Base-by-base conservation (phyloP, 2,888 invertebrate species). In the Platycheirus albimanus region DNA sequence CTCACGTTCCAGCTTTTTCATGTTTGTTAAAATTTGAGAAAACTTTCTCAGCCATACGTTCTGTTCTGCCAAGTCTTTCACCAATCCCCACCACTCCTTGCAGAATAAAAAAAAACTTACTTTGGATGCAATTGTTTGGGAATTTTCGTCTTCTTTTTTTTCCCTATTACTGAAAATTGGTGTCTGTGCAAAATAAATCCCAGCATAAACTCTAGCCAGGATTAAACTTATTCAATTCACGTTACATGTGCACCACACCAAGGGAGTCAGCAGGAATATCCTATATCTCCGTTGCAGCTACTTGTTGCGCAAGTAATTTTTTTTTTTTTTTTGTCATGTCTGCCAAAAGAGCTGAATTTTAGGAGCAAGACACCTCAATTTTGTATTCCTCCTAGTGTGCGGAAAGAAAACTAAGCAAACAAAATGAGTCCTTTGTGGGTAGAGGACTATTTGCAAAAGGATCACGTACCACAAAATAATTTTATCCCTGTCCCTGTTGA, bases 231-330 rank as follows among this genome's bases (percentile, higher is more conserved):
- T 41, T 41, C 38, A 41, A 41, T 41, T 41, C 38, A 41, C 38
- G 13, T 41, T 41, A 41, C 38, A 41, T 41, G 38, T 41, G 38
- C 38, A 41, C 38, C 38, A 41, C 13, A 33, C 30, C 30, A 8
- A 33, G 30, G 30, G 8, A 33, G 30, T 33, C 30, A 33, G 30
- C 30, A 33, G 30, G 7, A 33, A 33, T 4, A 10, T n/a, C 10
- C 36, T n/a, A n/a, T n/a, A n/a, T 36, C 36, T 11, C 10, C 36
- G 10, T n/a, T 36, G n/a, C 36, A 11, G 11, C 36, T 11, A 41
- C 38, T 41, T 41, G 38, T 41, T 41, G 38, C 38, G 13, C n/a
- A 41, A 13, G 13, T 13, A 7, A 41, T 41, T n/a, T 13, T 13
- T 41, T 41, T 38, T 38, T 13, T 41, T n/a, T n/a, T n/a, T 13